Base-by-base conservation (phyloP, 2,113 vertebrate species). In the Pipra filicauda region DNA sequence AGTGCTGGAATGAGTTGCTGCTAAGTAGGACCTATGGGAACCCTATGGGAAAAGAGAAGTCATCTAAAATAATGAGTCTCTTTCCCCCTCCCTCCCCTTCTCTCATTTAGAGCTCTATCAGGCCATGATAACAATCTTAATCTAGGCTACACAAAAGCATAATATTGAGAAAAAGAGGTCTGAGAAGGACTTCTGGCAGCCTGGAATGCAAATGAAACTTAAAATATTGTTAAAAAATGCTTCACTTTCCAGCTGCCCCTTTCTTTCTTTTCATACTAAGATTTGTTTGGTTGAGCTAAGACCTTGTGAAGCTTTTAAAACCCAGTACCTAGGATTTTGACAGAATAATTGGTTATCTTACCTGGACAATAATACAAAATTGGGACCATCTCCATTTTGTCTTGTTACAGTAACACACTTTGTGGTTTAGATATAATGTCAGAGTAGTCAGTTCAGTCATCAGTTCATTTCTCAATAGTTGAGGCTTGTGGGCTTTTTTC, bases 1-100 rank as follows among this genome's bases (percentile, higher is more conserved):
- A 98, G 97, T 87, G 66, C 94, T 95, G 93, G 97, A 98, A 98
- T 98, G 98, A 98, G 97, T 90, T 98, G 96, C 95, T 96, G 96
- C 97, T 98, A 98, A 98, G 96, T 98, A 97, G 98, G 92, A 98
- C 98, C 97, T 97, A 97, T 93, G 96, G 86, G 64, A 98, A 97
- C 93, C 98, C 98, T 97, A 93, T 92, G 98, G 98, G 98, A 97
- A 97, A 98, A 98, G 86, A 11, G 43, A 98, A 98, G 84, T 93
- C 96, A 98, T 98, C 98, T 98, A 98, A 98, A 98, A 98, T 98
- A 98, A 98, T 98, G 97, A 98, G 94, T 95, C 91, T 97, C 81
- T 91, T 94, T 94, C 62, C 67, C 33, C 37, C 59, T 93, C 73
- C 35, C 35, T 95, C 84, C 85, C 43, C 65, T 89, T 12, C 26